Conservation (phyloP, 2,113 vertebrate species). For the Pipra filicauda region DNA sequence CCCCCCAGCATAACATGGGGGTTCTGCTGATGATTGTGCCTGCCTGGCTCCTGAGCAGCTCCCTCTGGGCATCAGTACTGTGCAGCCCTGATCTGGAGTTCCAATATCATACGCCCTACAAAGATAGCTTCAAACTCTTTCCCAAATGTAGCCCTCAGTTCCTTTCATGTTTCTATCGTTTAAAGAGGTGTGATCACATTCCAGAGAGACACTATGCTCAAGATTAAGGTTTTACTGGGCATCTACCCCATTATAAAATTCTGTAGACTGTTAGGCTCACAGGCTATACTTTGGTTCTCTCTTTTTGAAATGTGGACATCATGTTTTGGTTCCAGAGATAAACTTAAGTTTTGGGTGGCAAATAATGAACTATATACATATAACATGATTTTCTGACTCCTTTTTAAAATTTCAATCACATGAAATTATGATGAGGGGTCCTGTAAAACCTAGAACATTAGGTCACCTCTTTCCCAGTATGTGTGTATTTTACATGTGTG, state of each 20-base stretch:
- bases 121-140: not conserved
- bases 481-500: not conserved
- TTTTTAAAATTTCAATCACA: not conserved
- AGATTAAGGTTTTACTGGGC: not conserved
- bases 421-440: not conserved
- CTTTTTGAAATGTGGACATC: not conserved
- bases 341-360: not conserved
- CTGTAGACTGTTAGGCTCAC: not conserved
- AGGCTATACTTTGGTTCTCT: not conserved
- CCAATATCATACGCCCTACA: not conserved
- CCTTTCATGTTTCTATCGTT: not conserved
- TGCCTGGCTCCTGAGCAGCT: not conserved
- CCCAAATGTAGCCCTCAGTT: not conserved
- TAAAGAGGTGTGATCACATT: not conserved
- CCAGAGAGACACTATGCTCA: not conserved
- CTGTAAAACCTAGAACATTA: not conserved
- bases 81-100: not conserved
- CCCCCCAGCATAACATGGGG: rapidly evolving
- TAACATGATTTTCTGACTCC: not conserved
- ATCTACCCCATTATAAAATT: not conserved
- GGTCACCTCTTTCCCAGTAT: slow-evolving; percentile 12
- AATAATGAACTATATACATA: not conserved
- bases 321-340: not conserved
- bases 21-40: not conserved
- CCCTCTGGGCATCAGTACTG: not conserved